Base-by-base conservation (phyloP, 2,888 invertebrate species). In the Drosophila formosana region DNA sequence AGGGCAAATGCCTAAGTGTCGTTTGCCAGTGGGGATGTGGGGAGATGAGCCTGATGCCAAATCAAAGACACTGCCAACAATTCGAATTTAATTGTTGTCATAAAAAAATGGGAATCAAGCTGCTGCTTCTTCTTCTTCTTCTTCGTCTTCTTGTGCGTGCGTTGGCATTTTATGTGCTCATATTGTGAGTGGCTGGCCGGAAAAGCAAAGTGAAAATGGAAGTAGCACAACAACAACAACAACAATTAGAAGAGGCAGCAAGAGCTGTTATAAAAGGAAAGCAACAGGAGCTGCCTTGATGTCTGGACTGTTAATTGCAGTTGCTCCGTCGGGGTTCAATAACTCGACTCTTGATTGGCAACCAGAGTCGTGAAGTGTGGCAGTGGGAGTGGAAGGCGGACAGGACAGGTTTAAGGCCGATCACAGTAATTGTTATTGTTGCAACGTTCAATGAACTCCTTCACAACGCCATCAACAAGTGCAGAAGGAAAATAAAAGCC, bases 81-180 rank as follows among this genome's bases (percentile, higher is more conserved):
- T 72, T 86, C 60, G 70, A 82, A 66, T 80, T 83, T 86, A 88
- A 84, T 88, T 84, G 83, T 80, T 86, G 81, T 66, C 83, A 80
- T 66, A 75, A 68, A 81, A 68, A 69, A 65, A 71, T 63, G 53
- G 46, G 49, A 55, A 70, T 66, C 67, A 74, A 69, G 53, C 64
- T 57, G n/a, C 25, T 30, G 9, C 30, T 43, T 25, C 37, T 37
- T 3, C 30, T 60, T 3, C 34, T 52, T 26, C 52, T 45, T 5
- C 32, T 28, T 49, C 18, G 13, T 49, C 9, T 2, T 5, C 57
- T 65, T 65, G 75, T 76, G 78, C 78, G 75, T 78, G 76, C 66
- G 60, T 70, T 62, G 75, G 62, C 69, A 74, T 78, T 63, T 78
- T 58, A 62, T 58, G 64, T 46, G 64, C 56, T 49, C 66, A 53